A percentile compares a stretch with the other conserved stretches of the same genome.
These are phyloP conservation scores for Thunnus albacares DNA, from an alignment of 2,797 vertebrate species.

Conservation along the genomic window DNA sequence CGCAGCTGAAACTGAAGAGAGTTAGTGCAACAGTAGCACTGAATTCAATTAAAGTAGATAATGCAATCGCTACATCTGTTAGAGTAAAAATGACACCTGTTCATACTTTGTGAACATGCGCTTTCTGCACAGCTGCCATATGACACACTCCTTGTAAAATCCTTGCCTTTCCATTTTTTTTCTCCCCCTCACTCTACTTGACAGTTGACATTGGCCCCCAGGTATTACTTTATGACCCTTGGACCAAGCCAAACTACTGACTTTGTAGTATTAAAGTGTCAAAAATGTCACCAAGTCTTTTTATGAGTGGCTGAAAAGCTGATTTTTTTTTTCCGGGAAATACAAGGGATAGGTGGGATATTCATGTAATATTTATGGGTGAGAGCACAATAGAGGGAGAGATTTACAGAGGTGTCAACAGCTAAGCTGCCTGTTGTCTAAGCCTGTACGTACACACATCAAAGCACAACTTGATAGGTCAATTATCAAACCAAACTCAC, in stretches of 20 bases:
- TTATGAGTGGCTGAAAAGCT: slow-evolving; percentile 15
- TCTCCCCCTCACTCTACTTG: slow-evolving; percentile 2
- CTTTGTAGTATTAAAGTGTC: slow-evolving; percentile 43
- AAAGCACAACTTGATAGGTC: slow-evolving; percentile 57
- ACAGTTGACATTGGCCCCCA: slow-evolving; percentile 32
- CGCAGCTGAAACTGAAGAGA: not conserved
- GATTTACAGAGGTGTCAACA: slow-evolving; percentile 59
- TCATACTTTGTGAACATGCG: slow-evolving; percentile 14
- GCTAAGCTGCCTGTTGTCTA: slow-evolving; percentile 58
- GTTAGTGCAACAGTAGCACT: not conserved
- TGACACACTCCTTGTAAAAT: not conserved
- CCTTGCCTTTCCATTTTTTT: not conserved
- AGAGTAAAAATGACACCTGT: slow-evolving; percentile 26
- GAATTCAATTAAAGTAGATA: slow-evolving; percentile 10
- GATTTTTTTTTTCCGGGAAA: not conserved
- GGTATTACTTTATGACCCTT: slow-evolving; percentile 49
- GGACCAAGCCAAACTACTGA: slow-evolving; percentile 42
- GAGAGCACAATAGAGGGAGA: slow-evolving; percentile 32
- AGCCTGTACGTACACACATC: slow-evolving; percentile 55
- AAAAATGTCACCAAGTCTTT: slow-evolving; percentile 17
- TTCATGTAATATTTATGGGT: slow-evolving; percentile 49
- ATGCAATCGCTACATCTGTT: slow-evolving; percentile 25
- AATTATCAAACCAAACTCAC: slow-evolving; percentile 53
- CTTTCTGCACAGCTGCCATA: slow-evolving; percentile 36
- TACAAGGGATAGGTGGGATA: not conserved